Conservation (phyloP, 30 jellyfish, hydroid and myxozoan genomes). For the Aurelia coerulea region DNA sequence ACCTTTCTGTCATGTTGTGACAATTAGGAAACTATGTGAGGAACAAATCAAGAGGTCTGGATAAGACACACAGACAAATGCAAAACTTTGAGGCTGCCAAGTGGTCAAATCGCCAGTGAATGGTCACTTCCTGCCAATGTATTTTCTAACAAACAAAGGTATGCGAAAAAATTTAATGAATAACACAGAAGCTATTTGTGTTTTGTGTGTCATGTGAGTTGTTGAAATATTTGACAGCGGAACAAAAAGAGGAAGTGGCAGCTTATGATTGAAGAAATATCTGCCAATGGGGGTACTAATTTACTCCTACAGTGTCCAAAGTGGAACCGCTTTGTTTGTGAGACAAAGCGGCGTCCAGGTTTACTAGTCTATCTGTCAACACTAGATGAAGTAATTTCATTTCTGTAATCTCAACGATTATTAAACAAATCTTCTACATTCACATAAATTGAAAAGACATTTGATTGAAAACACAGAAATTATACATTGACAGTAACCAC, state of each 20-base stretch:
- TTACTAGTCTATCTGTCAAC: slow-evolving; percentile 71
- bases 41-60: too few species aligned
- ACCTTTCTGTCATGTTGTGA: too few species aligned
- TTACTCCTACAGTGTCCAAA: slow-evolving; percentile 22
- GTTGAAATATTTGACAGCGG: slow-evolving; percentile 34
- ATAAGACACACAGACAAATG: too few species aligned
- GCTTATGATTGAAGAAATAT: slow-evolving; percentile 42
- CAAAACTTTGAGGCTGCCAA: too few species aligned
- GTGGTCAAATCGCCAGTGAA: too few species aligned
- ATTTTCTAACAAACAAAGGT: too few species aligned
- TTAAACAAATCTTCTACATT: slow-evolving; percentile 74
- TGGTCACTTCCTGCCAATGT: background rate
- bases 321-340: slow-evolving; percentile 54
- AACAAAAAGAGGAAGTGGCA: slow-evolving; percentile 69
- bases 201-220: slow-evolving; percentile 30
- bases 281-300: slow-evolving; percentile 60
- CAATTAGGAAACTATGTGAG: too few species aligned
- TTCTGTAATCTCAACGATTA: slow-evolving; percentile 76
- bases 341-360: slow-evolving; percentile 69
- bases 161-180: background rate
- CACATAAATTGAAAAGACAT: slow-evolving; percentile 78
- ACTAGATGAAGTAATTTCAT: slow-evolving; percentile 61
- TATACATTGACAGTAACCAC: slow-evolving; percentile 79
- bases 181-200: background rate
- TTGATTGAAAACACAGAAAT: slow-evolving; percentile 74